Evolutionary conservation across 2,888 invertebrate genomes (phyloP), one percentile per base, ranked within the genome.

Genomic region (Entomobrya multifasciata): DNA sequence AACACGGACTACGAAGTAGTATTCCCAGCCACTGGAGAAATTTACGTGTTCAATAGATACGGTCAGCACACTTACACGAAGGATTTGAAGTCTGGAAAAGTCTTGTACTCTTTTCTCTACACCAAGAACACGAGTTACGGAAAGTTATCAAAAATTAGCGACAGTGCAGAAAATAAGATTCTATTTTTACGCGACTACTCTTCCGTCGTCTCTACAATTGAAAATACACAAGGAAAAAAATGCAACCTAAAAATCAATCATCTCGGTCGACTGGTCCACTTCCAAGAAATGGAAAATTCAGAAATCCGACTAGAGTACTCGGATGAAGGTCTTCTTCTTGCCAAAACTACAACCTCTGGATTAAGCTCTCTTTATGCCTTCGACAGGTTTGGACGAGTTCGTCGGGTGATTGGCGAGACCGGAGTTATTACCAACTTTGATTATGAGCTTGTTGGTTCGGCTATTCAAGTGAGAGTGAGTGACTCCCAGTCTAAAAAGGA

Each of bases 51-150:
- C 93, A 98, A 98, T 93, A 95, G 97, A 30, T 98, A 97, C 92
- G 99, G 99, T 0, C 99, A 99, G 92, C 99, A 99, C 93, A 96
- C 97, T 30, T 96, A 96, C 30, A 99, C 99, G 1, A 97, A 96
- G 92, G 98, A 98, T 93, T 93, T 98, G 86, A 96, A 98, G 67
- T 98, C 98, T n/a, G 97, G 97, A 70, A 97, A 97, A 93, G 96
- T 96, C 5, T 95, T 98, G 92, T 99, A 98, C 93, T 97, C 97
- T 70, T 99, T 99, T 94, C 94, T 98, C 27, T 99, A 99, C 94
- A 98, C 97, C 70, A 99, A 99, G 92, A 98, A 98, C 92, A 98
- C 98, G 8, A 97, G 97, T 92, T 98, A 98, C 91, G 98, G 99
- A 0, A 97, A 97, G 92, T 93, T 99, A 79, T 97, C 97, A 0